phyloP scores from a whole-genome alignment of 2,888 invertebrate genomes.

The Agrenia bidenticulata region DNA sequence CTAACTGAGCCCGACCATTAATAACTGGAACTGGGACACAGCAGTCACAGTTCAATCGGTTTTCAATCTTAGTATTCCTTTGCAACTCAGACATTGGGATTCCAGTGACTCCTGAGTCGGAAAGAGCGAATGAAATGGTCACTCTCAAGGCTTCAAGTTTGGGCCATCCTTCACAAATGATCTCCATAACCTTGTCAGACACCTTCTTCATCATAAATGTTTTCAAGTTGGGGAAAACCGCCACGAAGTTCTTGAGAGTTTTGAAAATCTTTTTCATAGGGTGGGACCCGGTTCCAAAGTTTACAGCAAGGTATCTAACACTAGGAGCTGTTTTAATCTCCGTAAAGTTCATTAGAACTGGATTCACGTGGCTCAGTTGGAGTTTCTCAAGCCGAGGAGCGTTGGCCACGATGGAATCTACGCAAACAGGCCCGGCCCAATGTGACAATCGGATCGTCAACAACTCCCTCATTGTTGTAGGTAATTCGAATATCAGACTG shows the following conservation, averaged over 20 bases:
- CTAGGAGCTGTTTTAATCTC: slow-evolving; percentile 20
- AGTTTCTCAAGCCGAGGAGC: slow-evolving; percentile 33
- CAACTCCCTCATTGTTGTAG: slow-evolving; percentile 26
- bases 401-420: slow-evolving; percentile 32
- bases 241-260: slow-evolving; percentile 27
- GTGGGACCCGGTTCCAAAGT: slow-evolving; percentile 32
- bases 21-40: slow-evolving; percentile 33
- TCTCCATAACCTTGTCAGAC: slow-evolving; percentile 37
- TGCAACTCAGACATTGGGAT: slow-evolving; percentile 32
- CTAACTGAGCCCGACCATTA: slow-evolving; percentile 23
- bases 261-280: slow-evolving; percentile 24
- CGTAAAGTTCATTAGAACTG: slow-evolving; percentile 24
- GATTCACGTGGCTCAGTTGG: slow-evolving; percentile 36
- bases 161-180: slow-evolving; percentile 37
- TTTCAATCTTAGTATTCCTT: slow-evolving; percentile 31
- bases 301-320: slow-evolving; percentile 37
- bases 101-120: slow-evolving; percentile 42
- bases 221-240: slow-evolving; percentile 32
- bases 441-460: slow-evolving; percentile 30
- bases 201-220: slow-evolving; percentile 39
- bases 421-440: slow-evolving; percentile 31
- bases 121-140: slow-evolving; percentile 36
- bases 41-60: slow-evolving; percentile 36
- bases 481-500: slow-evolving; percentile 27
- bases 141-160: slow-evolving; percentile 32